Evolutionary conservation across 2,888 invertebrate genomes (phyloP).

Genomic region (Oscheius sp.): DNA sequence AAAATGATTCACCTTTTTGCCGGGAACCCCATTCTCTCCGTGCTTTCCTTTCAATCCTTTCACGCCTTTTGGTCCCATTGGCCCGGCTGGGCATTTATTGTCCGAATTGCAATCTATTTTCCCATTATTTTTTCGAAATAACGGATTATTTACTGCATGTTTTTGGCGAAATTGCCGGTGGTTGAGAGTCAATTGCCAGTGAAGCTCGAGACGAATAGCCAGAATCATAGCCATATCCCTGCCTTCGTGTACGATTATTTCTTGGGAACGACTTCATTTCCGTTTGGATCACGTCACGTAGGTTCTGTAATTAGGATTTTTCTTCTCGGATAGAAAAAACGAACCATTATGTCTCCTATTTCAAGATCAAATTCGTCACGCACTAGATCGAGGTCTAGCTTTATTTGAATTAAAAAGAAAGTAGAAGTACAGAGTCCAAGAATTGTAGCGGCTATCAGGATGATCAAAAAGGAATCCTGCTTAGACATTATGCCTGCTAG

Average conservation of each 20-base stretch:
- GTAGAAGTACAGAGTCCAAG: background rate
- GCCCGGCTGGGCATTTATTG: conserved; percentile 47
- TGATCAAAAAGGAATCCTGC: background rate
- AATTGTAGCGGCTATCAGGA: background rate
- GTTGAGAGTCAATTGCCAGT: conserved; percentile 32
- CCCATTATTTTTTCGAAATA: background rate
- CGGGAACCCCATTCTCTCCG: conserved; percentile 38
- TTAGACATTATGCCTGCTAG: too few relatives aligned
- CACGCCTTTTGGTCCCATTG: conserved; percentile 40
- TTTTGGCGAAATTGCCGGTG: conserved; percentile 45
- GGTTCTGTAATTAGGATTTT: background rate
- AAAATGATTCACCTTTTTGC: conserved; percentile 27
- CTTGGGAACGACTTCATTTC: conserved; percentile 12
- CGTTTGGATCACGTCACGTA: background rate
- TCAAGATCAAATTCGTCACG: background rate
- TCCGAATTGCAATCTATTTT: conserved; percentile 39
- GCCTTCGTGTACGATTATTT: conserved; percentile 24
- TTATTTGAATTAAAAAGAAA: background rate
- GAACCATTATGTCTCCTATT: background rate
- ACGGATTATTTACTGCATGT: conserved; percentile 37
- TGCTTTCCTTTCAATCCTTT: conserved; percentile 32
- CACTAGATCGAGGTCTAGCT: background rate
- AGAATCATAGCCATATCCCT: conserved; percentile 43
- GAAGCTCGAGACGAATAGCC: conserved; percentile 37
- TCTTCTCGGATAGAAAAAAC: too few relatives aligned